A percentile compares a stretch with the other conserved stretches of the same genome.
These are phyloP conservation scores for Tachysurus fulvidraco DNA, from an alignment of 2,113 vertebrate genomes.

Conservation along the genomic window DNA sequence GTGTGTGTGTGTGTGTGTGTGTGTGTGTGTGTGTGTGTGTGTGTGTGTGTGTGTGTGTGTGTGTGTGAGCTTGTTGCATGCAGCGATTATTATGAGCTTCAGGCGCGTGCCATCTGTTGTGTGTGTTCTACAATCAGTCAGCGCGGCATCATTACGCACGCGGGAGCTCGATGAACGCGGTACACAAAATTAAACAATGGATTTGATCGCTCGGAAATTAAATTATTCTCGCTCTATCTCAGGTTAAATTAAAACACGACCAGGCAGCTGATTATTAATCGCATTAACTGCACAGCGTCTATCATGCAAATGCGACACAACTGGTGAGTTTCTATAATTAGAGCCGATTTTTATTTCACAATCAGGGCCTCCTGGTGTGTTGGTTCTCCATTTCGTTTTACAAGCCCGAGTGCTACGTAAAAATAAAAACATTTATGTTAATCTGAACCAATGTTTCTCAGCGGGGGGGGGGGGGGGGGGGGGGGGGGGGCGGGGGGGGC, in stretches of 20 bases:
- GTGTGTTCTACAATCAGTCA: conserved; percentile 4
- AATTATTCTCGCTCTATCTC: background rate
- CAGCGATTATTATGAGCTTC: conserved; percentile 26
- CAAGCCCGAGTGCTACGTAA: background rate
- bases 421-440: background rate
- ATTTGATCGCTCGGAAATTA: background rate
- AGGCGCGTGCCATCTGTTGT: conserved; percentile 31
- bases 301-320: background rate
- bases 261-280: background rate
- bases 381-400: background rate
- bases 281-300: background rate
- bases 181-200: conserved; percentile 8
- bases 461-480: too few species aligned
- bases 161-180: background rate
- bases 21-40: background rate
- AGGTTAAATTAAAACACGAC: background rate
- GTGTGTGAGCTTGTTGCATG: background rate
- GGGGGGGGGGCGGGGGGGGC: too few species aligned
- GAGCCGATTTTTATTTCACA: background rate
- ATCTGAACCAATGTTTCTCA: too few species aligned
- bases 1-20: background rate
- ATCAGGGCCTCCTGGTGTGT: background rate
- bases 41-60: conserved; percentile 16
- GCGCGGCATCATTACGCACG: conserved; percentile 27
- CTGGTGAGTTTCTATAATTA: background rate